These are phyloP conservation scores for Falco columbarius DNA, from an alignment of 2,797 vertebrate species.

Conservation along the genomic window DNA sequence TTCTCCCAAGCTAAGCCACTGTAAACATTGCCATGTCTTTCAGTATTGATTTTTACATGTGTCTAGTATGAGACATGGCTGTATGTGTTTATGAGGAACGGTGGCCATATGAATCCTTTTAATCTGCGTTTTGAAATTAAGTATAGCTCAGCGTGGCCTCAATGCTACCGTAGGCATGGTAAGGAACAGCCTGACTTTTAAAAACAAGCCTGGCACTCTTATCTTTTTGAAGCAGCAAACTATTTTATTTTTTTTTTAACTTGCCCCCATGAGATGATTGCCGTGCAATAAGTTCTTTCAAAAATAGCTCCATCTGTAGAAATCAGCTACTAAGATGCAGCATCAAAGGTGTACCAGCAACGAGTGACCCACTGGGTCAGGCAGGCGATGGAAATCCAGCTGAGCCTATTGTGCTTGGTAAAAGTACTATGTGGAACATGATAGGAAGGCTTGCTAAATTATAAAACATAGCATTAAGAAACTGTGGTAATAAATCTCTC, in stretches of 20 bases:
- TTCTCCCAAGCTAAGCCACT: not conserved
- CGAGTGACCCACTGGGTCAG: rapidly evolving
- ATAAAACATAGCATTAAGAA: not conserved
- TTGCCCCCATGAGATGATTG: not conserved
- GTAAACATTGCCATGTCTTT: not conserved
- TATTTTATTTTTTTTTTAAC: not conserved
- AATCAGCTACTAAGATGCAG: not conserved
- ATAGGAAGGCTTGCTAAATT: not conserved
- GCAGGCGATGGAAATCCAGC: not conserved
- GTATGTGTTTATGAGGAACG: not conserved
- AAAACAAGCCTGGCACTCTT: not conserved
- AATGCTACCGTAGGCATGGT: rapidly evolving
- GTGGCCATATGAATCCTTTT: not conserved
- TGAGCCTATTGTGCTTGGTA: not conserved
- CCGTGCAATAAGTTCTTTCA: not conserved
- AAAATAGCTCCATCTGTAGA: not conserved
- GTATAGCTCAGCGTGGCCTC: not conserved
- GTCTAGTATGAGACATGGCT: not conserved
- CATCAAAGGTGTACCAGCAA: not conserved
- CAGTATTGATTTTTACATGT: not conserved
- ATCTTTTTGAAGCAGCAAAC: not conserved
- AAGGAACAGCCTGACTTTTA: not conserved
- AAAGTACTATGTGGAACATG: not conserved
- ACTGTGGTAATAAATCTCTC: slow-evolving; percentile 14
- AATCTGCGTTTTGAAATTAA: not conserved